A percentile compares a stretch with the other conserved stretches of the same genome.
Evolutionary conservation across 53 echinoderm and acorn worm species (phyloP).

Genomic region (Echinometra lucunter): DNA sequence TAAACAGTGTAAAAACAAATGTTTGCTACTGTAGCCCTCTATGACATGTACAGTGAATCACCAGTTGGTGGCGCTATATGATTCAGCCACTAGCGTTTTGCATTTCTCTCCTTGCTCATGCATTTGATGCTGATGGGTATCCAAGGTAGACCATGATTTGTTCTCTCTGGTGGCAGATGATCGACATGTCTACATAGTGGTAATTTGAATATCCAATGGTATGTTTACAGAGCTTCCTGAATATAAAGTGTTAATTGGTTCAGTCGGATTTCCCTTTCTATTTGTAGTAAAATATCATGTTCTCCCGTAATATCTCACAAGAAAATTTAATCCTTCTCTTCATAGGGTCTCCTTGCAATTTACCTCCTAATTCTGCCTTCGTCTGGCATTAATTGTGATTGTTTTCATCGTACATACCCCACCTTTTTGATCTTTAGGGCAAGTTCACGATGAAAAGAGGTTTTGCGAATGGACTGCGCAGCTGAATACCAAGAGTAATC

Average conservation of each 20-base stretch:
- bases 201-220: background rate
- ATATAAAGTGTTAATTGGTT: background rate
- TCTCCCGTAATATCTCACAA: background rate
- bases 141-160: background rate
- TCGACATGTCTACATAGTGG: background rate
- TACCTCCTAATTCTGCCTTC: no score
- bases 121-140: background rate
- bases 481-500: background rate
- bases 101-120: background rate
- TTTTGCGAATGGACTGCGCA: background rate
- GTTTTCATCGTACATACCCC: no score
- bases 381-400: no score
- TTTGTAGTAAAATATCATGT: no score
- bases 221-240: background rate
- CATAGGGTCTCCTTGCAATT: background rate
- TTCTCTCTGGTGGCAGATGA: background rate
- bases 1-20: background rate
- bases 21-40: background rate
- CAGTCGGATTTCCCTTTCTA: background rate
- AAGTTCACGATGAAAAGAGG: background rate
- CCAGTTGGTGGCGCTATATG: background rate
- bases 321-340: background rate
- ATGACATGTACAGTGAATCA: background rate
- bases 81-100: background rate
- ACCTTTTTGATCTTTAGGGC: background rate